phyloP scores from a whole-genome alignment of 2,888 invertebrate genomes.

The Heteropelma amictum region DNA sequence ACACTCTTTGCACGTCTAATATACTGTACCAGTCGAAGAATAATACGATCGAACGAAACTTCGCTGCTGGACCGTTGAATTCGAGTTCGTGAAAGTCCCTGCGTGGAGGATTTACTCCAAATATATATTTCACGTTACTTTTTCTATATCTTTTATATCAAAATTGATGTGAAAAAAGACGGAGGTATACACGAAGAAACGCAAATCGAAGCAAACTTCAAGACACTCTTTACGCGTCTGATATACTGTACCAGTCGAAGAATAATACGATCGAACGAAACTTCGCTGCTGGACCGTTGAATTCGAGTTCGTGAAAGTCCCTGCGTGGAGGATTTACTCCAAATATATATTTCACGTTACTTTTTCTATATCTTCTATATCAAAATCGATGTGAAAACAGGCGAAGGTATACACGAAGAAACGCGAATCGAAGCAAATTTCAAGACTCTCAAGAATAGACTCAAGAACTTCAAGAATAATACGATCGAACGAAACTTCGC shows the following conservation, averaged over 20 bases:
- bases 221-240: constrained; percentile 11
- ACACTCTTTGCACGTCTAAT: constrained; percentile 9
- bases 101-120: neutral
- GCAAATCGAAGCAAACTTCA: constrained; percentile 56
- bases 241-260: neutral
- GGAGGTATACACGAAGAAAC: constrained; percentile 36
- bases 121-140: neutral
- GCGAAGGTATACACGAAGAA: constrained; percentile 36
- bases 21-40: constrained; percentile 1
- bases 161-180: too few species aligned
- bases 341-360: neutral
- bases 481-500: constrained; percentile 44
- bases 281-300: constrained; percentile 42
- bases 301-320: constrained; percentile 61
- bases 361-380: too few species aligned
- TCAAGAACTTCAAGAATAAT: constrained; percentile 3
- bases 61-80: constrained; percentile 47
- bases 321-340: neutral
- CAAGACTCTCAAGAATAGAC: neutral
- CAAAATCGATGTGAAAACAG: too few species aligned
- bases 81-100: constrained; percentile 60
- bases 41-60: constrained; percentile 29
- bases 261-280: constrained; percentile 34
- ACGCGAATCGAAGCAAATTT: constrained; percentile 57
- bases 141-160: too few species aligned